Percentiles rank a stretch among this genome's conserved stretches.
These are phyloP conservation scores for Leucozona laternaria DNA, from an alignment of 2,888 invertebrate genomes.

Conservation along the genomic window DNA sequence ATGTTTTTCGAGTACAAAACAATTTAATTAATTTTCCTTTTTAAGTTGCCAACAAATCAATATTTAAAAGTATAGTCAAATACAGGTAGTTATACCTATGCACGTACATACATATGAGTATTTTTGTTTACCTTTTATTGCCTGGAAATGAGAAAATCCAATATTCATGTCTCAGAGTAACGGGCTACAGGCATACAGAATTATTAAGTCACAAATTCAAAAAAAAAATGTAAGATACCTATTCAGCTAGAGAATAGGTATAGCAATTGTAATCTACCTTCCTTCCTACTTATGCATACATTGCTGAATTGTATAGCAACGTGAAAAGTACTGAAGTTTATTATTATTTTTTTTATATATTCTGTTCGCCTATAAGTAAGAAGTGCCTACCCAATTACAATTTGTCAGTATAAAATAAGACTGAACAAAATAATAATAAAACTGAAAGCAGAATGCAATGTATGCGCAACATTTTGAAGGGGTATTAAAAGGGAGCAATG, in stretches of 20 bases:
- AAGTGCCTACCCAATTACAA: slow-evolving; percentile 36
- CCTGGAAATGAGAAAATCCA: background rate
- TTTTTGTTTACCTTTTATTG: background rate
- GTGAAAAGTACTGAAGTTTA: slow-evolving; percentile 33
- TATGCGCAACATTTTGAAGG: slow-evolving; percentile 29
- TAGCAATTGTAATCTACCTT: background rate
- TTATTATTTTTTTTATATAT: slow-evolving; percentile 20
- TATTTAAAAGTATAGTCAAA: background rate
- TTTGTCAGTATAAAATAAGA: slow-evolving; percentile 56
- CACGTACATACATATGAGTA: background rate
- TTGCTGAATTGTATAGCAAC: background rate
- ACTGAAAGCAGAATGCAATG: slow-evolving; percentile 54
- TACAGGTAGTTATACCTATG: background rate
- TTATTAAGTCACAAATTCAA: slow-evolving; percentile 16
- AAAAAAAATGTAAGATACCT: background rate
- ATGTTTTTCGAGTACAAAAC: background rate
- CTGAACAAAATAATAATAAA: slow-evolving; percentile 36
- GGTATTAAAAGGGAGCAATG: slow-evolving; percentile 47
- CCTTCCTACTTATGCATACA: background rate
- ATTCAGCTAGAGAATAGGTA: background rate
- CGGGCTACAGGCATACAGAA: background rate
- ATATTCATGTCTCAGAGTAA: background rate
- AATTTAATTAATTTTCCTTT: background rate
- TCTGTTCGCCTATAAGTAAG: slow-evolving; percentile 13
- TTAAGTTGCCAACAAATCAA: slow-evolving; percentile 9